Conservation (phyloP, 1,140 invertebrate genomes). For the Alviniconcha marisindica region DNA sequence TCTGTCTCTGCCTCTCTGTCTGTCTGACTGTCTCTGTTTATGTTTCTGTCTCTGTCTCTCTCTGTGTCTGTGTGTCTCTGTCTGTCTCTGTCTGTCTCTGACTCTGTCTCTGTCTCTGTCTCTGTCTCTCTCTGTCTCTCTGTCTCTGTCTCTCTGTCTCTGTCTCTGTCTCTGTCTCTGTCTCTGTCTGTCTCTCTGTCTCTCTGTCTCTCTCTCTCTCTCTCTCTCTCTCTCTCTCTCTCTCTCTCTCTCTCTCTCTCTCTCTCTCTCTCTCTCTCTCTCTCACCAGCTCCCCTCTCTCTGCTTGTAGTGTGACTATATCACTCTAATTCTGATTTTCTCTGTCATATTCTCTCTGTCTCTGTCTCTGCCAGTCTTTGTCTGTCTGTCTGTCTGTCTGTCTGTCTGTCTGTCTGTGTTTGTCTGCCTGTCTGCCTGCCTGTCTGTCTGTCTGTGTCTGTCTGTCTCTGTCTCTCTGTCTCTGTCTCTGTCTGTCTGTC, state of each 20-base stretch:
- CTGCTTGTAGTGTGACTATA: background rate
- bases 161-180: background rate
- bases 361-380: background rate
- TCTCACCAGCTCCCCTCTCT: background rate
- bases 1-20: background rate
- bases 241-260: constrained; percentile 11
- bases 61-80: background rate
- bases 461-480: background rate
- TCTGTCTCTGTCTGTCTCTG: background rate
- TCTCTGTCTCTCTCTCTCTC: background rate
- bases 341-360: background rate
- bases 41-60: no score
- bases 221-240: background rate
- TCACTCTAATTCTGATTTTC: background rate
- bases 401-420: constrained; percentile 3
- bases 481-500: background rate
- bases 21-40: background rate
- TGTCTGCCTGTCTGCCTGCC: background rate
- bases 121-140: background rate
- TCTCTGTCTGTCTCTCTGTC: background rate
- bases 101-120: background rate
- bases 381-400: background rate
- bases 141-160: constrained; percentile 9
- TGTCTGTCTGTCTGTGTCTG: background rate
- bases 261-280: constrained; percentile 11